Percentiles rank a stretch among this genome's conserved stretches.
phyloP scores from a whole-genome alignment of 92 coral and sea anemone genomes.

The Paragorgia papillata region DNA sequence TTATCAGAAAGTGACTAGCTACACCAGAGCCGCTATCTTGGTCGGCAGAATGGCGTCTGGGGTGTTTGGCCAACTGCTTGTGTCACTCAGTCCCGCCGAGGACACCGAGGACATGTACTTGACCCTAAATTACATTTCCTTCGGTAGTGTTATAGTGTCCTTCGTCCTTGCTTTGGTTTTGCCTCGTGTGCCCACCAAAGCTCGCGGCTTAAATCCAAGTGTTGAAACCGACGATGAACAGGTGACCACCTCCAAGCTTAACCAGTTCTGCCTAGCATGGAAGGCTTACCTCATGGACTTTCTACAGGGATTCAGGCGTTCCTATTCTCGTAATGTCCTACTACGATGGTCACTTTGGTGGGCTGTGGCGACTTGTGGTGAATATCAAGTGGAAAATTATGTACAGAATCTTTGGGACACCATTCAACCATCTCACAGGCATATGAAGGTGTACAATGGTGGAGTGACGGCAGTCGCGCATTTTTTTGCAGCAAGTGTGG shows the following conservation, averaged over 20 bases:
- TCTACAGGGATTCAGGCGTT: constrained; percentile 72
- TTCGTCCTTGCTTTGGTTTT: constrained; percentile 63
- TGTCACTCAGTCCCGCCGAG: constrained; percentile 69
- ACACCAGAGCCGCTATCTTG: constrained; percentile 90
- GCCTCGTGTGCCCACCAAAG: constrained; percentile 85
- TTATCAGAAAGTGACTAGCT: constrained; percentile 83
- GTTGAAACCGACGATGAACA: constrained; percentile 6
- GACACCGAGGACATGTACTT: too few relatives aligned
- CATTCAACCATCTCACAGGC: constrained; percentile 81
- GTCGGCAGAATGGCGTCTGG: constrained; percentile 91
- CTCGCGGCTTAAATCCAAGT: constrained; percentile 50
- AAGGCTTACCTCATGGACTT: constrained; percentile 57
- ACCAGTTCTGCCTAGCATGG: constrained; percentile 65
- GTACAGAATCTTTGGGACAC: constrained; percentile 96
- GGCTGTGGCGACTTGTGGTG: constrained; percentile 99
- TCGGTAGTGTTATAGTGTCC: constrained; percentile 78
- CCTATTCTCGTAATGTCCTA: constrained; percentile 78
- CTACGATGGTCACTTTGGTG: constrained; percentile 97
- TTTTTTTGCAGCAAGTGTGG: constrained; percentile 69
- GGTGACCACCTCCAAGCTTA: neutral
- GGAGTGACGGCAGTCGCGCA: constrained; percentile 89
- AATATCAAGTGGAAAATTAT: constrained; percentile 92
- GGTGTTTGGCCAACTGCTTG: constrained; percentile 78
- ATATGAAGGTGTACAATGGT: constrained; percentile 95
- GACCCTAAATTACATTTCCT: constrained; percentile 79